Evolutionary conservation across 1,140 invertebrate species (phyloP), one percentile per base, ranked within the genome.

Genomic region (Aphidius gifuensis): DNA sequence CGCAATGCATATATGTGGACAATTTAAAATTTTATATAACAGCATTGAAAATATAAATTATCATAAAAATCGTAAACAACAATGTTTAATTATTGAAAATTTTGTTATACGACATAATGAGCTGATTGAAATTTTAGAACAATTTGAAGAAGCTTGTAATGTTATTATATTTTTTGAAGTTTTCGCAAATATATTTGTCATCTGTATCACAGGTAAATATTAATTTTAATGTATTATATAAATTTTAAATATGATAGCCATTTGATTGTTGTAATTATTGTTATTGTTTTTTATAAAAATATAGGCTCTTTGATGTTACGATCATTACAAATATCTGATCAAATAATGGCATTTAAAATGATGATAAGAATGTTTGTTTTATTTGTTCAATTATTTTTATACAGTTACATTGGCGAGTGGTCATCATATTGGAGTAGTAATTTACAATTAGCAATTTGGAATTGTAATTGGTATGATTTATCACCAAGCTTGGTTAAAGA

Each of bases 181-280:
- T 5, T 9, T 61, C 5, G 8, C 62, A 0, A 68, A 67, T 53
- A 46, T 58, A 6, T 47, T 61, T n/a, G 16, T 67, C n/a, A 67
- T 69, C 38, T 60, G 65, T 32, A 32, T 74, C 1, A 64, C 69
- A 40, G 73, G 75, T 74, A 66, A 50, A 2, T 16, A 16, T 16
- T 1, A 16, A 16, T 16, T 16, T n/a, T n/a, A n/a, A n/a, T n/a
- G n/a, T n/a, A n/a, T n/a, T n/a, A n/a, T n/a, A n/a, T n/a, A n/a
- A n/a, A n/a, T n/a, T n/a, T n/a, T n/a, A n/a, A n/a, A n/a, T n/a
- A n/a, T n/a, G n/a, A n/a, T n/a, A n/a, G n/a, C n/a, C n/a, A n/a
- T 16, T 32, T 32, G 7, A 32, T 46, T 61, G 11, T 38, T 58
- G 61, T 38, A 42, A n/a, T 62, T 51, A 16, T 46, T 43, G 6